Evolutionary conservation across 2,113 vertebrate genomes (phyloP).

Genomic region (Amazona guildingii): DNA sequence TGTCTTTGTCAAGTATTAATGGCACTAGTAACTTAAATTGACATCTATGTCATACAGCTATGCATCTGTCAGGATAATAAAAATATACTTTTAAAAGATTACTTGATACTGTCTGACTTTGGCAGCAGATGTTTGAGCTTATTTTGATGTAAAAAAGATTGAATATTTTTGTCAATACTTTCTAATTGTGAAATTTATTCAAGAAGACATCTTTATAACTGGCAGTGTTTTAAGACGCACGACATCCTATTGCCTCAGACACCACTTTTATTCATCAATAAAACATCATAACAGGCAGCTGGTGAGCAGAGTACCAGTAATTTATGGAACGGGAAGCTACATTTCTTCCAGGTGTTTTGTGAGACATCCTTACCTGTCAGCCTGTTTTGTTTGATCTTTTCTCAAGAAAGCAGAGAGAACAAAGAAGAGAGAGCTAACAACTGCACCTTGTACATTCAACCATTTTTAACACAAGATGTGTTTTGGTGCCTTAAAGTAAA

Average conservation of each 20-base stretch:
- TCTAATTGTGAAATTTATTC: constrained; percentile 68
- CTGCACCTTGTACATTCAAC: neutral
- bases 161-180: constrained; percentile 67
- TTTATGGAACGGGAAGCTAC: constrained; percentile 59
- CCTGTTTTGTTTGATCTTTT: constrained; percentile 45
- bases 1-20: constrained; percentile 65
- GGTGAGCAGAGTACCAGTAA: constrained; percentile 41
- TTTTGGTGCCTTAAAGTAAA: neutral
- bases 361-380: constrained; percentile 59
- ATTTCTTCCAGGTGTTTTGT: constrained; percentile 37
- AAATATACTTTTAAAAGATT: constrained; percentile 59
- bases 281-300: constrained; percentile 64
- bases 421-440: constrained; percentile 17
- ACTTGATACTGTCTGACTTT: constrained; percentile 53
- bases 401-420: constrained; percentile 26
- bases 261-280: constrained; percentile 69
- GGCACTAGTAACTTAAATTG: constrained; percentile 64
- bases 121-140: constrained; percentile 62
- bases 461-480: neutral
- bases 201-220: constrained; percentile 58
- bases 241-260: constrained; percentile 45
- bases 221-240: constrained; percentile 9
- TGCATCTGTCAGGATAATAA: constrained; percentile 67
- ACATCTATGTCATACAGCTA: constrained; percentile 64
- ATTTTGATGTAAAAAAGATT: constrained; percentile 65